Percentiles rank a stretch among this genome's conserved stretches.
These are phyloP conservation scores for Siphamia tubifer DNA, from an alignment of 2,113 vertebrate species.

Conservation along the genomic window DNA sequence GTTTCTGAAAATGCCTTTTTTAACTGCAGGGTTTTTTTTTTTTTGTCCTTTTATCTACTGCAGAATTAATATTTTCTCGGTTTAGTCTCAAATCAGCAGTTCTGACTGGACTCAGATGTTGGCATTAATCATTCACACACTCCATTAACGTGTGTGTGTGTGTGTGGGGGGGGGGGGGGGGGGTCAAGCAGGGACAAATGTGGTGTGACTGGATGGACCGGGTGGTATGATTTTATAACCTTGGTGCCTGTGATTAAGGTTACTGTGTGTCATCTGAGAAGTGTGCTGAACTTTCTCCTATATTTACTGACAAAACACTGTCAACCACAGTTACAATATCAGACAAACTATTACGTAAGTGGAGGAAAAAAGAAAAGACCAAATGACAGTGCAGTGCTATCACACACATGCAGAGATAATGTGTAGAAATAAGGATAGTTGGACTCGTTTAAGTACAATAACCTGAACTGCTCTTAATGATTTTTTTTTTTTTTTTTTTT, in stretches of 20 bases:
- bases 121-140: not conserved
- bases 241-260: slow-evolving; percentile 1
- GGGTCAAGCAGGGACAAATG: not conserved
- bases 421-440: no score
- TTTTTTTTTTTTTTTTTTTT: no score
- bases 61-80: not conserved
- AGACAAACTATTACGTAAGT: not conserved
- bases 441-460: no score
- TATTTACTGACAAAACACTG: slow-evolving; percentile 44
- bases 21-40: not conserved
- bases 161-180: not conserved
- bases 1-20: no score
- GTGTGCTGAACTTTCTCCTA: slow-evolving; percentile 43
- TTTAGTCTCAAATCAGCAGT: not conserved
- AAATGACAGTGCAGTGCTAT: not conserved
- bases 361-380: not conserved
- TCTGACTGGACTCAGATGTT: not conserved
- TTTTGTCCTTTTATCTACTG: not conserved
- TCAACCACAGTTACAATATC: not conserved
- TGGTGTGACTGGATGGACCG: slow-evolving; percentile 55
- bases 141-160: not conserved
- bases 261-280: slow-evolving; percentile 25
- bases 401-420: not conserved
- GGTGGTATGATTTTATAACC: slow-evolving; percentile 58
- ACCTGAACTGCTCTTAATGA: no score